Evolutionary conservation across 2,797 vertebrate species (phyloP).

Genomic region (Diplodus puntazzo): DNA sequence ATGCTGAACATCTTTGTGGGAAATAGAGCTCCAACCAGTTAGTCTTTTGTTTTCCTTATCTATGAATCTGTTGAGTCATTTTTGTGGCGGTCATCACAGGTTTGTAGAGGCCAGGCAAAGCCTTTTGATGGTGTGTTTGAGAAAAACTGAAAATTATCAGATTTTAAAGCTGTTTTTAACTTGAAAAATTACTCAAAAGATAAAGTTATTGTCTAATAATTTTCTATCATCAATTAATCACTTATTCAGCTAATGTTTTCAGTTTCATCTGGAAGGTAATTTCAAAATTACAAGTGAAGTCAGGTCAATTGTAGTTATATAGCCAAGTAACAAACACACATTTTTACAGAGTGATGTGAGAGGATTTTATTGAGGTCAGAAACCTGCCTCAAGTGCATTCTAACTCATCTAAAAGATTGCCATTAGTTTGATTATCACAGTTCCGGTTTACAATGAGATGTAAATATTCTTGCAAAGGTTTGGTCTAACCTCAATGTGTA

Average conservation of each 20-base stretch:
- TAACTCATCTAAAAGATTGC: neutral
- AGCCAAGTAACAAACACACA: neutral
- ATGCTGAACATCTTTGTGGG: neutral
- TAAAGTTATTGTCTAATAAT: neutral
- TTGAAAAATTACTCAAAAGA: neutral
- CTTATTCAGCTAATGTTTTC: no score
- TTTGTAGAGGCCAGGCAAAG: neutral
- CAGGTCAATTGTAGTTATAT: neutral
- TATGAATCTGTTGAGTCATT: neutral
- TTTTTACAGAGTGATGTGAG: neutral
- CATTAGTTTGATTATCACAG: neutral
- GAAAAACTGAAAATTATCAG: neutral
- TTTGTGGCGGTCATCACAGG: neutral
- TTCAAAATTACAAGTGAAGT: neutral
- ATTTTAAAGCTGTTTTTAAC: neutral
- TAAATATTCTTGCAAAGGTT: conserved; percentile 5
- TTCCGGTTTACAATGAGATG: neutral
- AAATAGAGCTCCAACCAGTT: neutral
- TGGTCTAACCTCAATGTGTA: neutral
- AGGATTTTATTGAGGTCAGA: conserved; percentile 5
- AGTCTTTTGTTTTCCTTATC: neutral
- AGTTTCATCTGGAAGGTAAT: no score
- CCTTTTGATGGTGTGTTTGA: no score
- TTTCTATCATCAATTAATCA: neutral
- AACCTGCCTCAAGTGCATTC: neutral